A percentile compares a stretch with the other conserved stretches of the same genome.
Conservation (phyloP, 92 coral and sea anemone species). For the Zoanthus sansibaricus region DNA sequence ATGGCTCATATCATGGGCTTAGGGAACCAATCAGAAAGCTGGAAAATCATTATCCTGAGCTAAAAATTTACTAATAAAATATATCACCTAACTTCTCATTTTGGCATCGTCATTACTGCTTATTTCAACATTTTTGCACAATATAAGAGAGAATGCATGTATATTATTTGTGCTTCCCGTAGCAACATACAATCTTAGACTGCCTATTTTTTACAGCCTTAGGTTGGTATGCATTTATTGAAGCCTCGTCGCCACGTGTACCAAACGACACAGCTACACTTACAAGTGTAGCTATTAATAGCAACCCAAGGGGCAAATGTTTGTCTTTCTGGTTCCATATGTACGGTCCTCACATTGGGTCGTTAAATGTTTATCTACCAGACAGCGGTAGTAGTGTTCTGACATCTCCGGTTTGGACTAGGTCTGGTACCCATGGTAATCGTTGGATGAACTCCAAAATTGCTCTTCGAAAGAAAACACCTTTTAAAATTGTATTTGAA, state of each 20-base stretch:
- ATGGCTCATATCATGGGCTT: no score
- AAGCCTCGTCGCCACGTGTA: slow-evolving; percentile 86
- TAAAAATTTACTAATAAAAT: no score
- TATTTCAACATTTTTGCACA: no score
- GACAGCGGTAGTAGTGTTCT: slow-evolving; percentile 60
- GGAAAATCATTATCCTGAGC: no score
- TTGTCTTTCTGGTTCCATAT: slow-evolving; percentile 96
- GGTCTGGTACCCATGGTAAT: slow-evolving; percentile 91
- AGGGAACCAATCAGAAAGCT: no score
- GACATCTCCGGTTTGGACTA: slow-evolving; percentile 85
- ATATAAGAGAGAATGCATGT: no score
- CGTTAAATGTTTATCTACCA: slow-evolving; percentile 80
- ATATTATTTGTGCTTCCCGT: no score
- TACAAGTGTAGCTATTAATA: slow-evolving; percentile 65
- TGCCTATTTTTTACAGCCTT: slow-evolving; percentile 57
- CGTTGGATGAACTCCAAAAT: slow-evolving; percentile 84
- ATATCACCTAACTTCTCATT: no score
- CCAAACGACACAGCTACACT: slow-evolving; percentile 95
- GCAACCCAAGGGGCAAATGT: slow-evolving; percentile 69
- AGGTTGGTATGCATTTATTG: slow-evolving; percentile 92
- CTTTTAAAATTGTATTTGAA: slow-evolving; percentile 84
- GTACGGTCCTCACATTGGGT: slow-evolving; percentile 95
- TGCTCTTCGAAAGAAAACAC: slow-evolving; percentile 58
- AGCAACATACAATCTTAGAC: no score
- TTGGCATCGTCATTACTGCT: no score